Conservation (phyloP, 2,113 vertebrate species). For the Calidris pygmaea region DNA sequence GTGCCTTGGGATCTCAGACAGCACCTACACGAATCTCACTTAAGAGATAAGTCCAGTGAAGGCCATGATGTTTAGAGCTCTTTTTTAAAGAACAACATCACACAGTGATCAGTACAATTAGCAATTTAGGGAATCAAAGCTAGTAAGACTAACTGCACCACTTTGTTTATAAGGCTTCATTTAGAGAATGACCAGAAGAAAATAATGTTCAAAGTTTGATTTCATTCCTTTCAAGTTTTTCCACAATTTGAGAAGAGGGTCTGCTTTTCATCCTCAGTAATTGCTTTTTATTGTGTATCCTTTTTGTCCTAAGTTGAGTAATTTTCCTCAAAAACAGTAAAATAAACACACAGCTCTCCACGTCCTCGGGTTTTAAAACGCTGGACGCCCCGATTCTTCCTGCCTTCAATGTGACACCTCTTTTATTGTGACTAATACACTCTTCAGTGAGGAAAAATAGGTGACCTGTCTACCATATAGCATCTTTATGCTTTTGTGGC, state of each 20-base stretch:
- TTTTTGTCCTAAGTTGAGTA: not conserved
- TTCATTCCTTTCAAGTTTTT: not conserved
- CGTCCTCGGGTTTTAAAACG: not conserved
- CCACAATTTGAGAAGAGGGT: not conserved
- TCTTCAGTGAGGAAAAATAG: not conserved
- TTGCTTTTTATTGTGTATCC: not conserved
- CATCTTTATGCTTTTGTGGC: not conserved
- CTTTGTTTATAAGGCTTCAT: not conserved
- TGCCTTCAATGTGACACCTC: not conserved
- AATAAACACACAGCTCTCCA: not conserved
- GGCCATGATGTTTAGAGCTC: not conserved
- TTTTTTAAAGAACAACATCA: not conserved
- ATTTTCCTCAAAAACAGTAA: not conserved
- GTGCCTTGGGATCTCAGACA: not conserved
- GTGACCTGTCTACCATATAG: not conserved
- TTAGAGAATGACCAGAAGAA: not conserved
- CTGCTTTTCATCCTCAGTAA: not conserved
- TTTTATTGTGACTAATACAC: not conserved
- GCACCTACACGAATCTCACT: not conserved
- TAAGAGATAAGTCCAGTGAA: not conserved
- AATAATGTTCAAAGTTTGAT: not conserved
- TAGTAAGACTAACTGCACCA: not conserved
- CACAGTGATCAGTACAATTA: not conserved
- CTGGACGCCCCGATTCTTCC: not conserved
- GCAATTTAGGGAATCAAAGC: not conserved